phyloP scores from a whole-genome alignment of 2,888 invertebrate genomes.

The Agrotis puta region DNA sequence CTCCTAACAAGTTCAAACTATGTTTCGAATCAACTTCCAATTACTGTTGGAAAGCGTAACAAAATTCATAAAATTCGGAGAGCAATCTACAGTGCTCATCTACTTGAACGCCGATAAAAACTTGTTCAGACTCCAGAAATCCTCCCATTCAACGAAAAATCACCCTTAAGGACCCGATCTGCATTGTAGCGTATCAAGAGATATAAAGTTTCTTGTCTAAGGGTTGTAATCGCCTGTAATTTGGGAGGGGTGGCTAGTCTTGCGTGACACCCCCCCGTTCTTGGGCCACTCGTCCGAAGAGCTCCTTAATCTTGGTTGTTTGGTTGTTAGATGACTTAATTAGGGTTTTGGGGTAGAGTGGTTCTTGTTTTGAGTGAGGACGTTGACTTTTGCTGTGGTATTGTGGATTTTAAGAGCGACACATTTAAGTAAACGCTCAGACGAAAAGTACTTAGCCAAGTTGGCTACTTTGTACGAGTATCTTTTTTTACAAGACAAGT shows the following conservation, averaged over 20 bases:
- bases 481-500: background rate
- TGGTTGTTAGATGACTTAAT: slow-evolving; percentile 51
- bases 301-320: slow-evolving; percentile 59
- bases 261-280: slow-evolving; percentile 53
- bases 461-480: background rate
- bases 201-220: slow-evolving; percentile 40
- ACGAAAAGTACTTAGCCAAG: background rate
- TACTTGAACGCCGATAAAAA: slow-evolving; percentile 24
- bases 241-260: slow-evolving; percentile 50
- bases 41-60: background rate
- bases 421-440: background rate
- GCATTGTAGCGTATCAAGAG: slow-evolving; percentile 55
- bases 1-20: slow-evolving; percentile 11
- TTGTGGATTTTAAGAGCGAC: background rate
- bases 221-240: slow-evolving; percentile 58
- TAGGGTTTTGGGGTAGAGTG: slow-evolving; percentile 38
- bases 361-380: slow-evolving; percentile 13
- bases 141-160: slow-evolving; percentile 28
- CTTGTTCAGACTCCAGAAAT: slow-evolving; percentile 32
- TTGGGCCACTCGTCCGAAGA: slow-evolving; percentile 43
- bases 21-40: slow-evolving; percentile 19
- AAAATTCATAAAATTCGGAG: slow-evolving; percentile 22
- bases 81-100: slow-evolving; percentile 12
- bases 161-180: slow-evolving; percentile 41
- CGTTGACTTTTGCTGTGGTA: slow-evolving; percentile 13